Percentiles rank a stretch among this genome's conserved stretches.
These are phyloP conservation scores for Ciconia stormi DNA, from an alignment of 2,113 vertebrate genomes.

Conservation along the genomic window DNA sequence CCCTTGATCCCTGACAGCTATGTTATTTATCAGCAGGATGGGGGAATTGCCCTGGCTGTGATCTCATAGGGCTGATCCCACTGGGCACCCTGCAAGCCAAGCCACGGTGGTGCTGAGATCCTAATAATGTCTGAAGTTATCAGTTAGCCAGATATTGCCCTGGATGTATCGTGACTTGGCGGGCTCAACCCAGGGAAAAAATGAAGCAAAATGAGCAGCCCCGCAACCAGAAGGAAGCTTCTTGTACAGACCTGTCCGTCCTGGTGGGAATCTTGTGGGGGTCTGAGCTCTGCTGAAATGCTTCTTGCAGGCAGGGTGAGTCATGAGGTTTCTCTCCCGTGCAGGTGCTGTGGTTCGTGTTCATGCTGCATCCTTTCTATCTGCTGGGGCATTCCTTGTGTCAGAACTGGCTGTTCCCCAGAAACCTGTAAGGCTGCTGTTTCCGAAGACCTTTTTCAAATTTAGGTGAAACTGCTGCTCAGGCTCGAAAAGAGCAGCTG, in stretches of 20 bases:
- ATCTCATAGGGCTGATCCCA: neutral
- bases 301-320: neutral
- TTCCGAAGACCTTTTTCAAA: neutral
- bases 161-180: fast-evolving
- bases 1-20: neutral
- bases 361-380: neutral
- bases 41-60: neutral
- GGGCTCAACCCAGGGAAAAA: neutral
- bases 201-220: neutral
- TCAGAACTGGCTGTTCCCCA: neutral
- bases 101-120: neutral
- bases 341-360: neutral
- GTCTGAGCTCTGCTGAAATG: neutral
- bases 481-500: neutral
- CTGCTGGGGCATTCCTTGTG: neutral
- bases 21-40: neutral
- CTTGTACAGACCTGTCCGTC: fast-evolving
- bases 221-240: neutral
- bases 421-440: neutral
- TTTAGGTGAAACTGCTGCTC: neutral
- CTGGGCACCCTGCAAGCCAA: neutral
- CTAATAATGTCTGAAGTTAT: neutral
- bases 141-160: neutral
- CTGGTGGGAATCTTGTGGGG: neutral
- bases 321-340: neutral